Evolutionary conservation across 2,113 vertebrate species (phyloP), one percentile per base, ranked within the genome.

Genomic region (Eolophus roseicapilla): DNA sequence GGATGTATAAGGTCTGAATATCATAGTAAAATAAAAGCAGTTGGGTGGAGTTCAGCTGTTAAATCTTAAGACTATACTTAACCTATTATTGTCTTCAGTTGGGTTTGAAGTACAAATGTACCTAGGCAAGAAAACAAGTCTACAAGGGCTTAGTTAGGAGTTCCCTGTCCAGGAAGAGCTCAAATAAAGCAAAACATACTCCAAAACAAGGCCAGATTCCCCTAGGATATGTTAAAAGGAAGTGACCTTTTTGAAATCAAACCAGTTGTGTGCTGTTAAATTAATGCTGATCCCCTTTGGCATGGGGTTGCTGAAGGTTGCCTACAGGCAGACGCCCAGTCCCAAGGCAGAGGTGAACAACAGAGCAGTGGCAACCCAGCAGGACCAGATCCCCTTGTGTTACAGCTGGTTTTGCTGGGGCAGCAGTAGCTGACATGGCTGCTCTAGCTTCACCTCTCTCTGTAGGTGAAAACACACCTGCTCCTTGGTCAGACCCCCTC

Each of bases 31-130:
- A 93, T 41, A 83, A 93, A 90, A 86, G 50, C 33, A 47, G 27
- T 68, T 91, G 88, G 83, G 83, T 93, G 91, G 93, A 79, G 90
- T 63, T 88, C 65, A 89, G 55, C n/a, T 83, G 21, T 84, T 92
- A 79, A 88, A 84, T 73, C 18, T 39, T 44, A 76, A 73, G 41
- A 44, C 57, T 75, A 9, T 75, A 28, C 29, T 90, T 92, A 44
- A 70, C 44, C 19, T 81, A 18, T 83, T 93, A 64, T 71, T 96
- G 33, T 88, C 35, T 88, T 94, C 6, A 0, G 17, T 39, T 68
- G 41, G 9, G 28, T 81, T 92, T 94, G 92, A 93, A 89, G 57
- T 80, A 82, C 63, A 69, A 33, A 76, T 13, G 35, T 84, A 84
- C 41, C 62, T 68, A 84, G 47, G 39, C 41, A 92, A 95, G 83